Conservation (phyloP, 1,140 invertebrate genomes). For the honey bee (Apis mellifera) region DNA sequence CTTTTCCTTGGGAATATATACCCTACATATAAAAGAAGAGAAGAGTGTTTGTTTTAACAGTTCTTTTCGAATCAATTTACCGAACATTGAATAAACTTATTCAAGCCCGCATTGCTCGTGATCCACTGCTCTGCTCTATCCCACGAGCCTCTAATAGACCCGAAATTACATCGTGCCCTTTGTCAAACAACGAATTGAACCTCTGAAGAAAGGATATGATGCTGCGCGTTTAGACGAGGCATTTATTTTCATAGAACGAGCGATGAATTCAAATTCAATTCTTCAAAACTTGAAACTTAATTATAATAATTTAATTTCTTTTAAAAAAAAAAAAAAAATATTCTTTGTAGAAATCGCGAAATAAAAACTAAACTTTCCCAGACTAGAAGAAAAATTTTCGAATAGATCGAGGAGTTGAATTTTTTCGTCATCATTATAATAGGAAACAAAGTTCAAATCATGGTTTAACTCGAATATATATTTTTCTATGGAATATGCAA, state of each 20-base stretch:
- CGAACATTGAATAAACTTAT: constrained; percentile 4
- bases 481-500: background rate
- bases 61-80: background rate
- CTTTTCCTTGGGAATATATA: background rate
- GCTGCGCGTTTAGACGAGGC: no score
- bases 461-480: background rate
- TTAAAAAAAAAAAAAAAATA: background rate
- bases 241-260: background rate
- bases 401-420: background rate
- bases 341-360: background rate
- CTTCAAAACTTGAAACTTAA: background rate
- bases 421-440: background rate
- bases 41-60: background rate
- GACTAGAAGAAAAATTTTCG: no score
- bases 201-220: background rate
- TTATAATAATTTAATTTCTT: background rate
- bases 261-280: background rate
- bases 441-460: constrained; percentile 2
- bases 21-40: background rate
- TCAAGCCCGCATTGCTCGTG: constrained; percentile 28
- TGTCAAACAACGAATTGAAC: background rate
- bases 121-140: constrained; percentile 13
- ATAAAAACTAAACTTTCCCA: background rate
- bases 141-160: constrained; percentile 22
- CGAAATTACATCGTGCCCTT: constrained; percentile 21